A percentile compares a stretch with the other conserved stretches of the same genome.
phyloP scores from a whole-genome alignment of 2,888 invertebrate genomes.

The Lamellibrachia columna region DNA sequence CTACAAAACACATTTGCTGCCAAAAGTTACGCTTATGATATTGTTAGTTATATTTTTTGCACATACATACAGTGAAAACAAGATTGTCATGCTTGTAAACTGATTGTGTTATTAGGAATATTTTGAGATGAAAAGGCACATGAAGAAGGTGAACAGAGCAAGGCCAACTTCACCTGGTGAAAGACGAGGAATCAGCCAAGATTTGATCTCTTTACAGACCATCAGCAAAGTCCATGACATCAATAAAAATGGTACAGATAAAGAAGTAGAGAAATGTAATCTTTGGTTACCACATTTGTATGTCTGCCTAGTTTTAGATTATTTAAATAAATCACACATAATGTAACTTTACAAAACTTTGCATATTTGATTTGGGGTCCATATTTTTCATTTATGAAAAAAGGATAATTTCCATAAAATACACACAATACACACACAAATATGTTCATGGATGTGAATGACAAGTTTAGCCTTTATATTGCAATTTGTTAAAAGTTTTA shows the following conservation, averaged over 20 bases:
- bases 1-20: too few relatives aligned
- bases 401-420: neutral
- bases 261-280: neutral
- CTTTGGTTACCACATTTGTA: neutral
- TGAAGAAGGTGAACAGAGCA: neutral
- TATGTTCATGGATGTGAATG: neutral
- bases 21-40: too few relatives aligned
- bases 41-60: too few relatives aligned
- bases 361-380: neutral
- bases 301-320: neutral
- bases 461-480: neutral
- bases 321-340: neutral
- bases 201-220: neutral
- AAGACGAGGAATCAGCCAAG: neutral
- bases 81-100: too few relatives aligned
- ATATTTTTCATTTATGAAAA: neutral
- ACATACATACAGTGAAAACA: too few relatives aligned
- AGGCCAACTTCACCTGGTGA: neutral
- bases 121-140: neutral
- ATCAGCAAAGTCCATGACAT: neutral
- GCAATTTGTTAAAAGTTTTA: neutral
- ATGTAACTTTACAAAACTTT: neutral
- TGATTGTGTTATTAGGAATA: neutral
- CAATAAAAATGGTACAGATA: neutral
- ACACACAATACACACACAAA: neutral